phyloP scores from a whole-genome alignment of 2,797 vertebrate genomes.

The Pseudochirops cupreus region DNA sequence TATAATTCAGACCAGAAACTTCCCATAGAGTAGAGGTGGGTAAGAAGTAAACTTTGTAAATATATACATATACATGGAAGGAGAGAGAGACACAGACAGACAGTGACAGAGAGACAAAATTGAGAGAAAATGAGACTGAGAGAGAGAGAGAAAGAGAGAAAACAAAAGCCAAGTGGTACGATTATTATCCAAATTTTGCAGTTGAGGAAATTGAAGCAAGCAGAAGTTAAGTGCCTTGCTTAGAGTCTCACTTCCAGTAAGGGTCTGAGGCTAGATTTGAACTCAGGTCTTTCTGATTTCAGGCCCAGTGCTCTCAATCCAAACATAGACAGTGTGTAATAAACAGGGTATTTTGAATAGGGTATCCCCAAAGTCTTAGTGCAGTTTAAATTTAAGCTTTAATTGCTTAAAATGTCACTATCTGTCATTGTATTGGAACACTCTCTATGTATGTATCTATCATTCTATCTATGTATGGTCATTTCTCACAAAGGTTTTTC shows the following conservation, averaged over 20 bases:
- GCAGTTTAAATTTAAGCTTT: neutral
- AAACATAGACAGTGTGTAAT: neutral
- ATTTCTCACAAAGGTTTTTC: conserved; percentile 49
- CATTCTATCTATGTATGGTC: neutral
- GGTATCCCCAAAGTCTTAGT: neutral
- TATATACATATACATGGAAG: neutral
- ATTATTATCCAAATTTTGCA: neutral
- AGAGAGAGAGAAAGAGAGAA: neutral
- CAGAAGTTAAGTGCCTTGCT: neutral
- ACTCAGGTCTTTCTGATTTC: neutral
- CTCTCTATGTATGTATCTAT: too few species aligned
- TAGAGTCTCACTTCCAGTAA: too few species aligned
- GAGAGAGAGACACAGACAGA: too few species aligned
- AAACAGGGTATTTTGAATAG: neutral
- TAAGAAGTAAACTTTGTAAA: neutral
- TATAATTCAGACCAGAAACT: neutral
- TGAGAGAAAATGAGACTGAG: too few species aligned
- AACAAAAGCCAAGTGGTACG: neutral
- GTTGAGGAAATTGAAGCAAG: neutral
- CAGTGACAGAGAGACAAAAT: too few species aligned
- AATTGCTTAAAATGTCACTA: neutral
- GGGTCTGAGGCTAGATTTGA: neutral
- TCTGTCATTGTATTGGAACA: neutral
- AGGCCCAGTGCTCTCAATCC: neutral
- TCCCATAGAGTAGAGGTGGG: neutral